phyloP scores from a whole-genome alignment of 2,797 vertebrate species.

The Phaenicophaeus curvirostris region DNA sequence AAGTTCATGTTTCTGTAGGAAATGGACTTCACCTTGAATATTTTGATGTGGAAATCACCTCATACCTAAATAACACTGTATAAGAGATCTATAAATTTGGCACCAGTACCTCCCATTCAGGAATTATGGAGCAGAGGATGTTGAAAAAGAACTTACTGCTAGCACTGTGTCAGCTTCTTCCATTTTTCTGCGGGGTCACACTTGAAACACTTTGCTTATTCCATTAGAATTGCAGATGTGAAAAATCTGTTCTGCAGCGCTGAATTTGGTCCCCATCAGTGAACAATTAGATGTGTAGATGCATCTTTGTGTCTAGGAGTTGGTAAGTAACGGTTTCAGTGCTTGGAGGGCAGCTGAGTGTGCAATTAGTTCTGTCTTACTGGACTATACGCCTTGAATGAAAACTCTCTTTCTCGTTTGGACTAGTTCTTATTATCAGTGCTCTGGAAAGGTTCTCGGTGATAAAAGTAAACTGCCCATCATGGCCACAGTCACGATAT shows the following conservation, averaged over 20 bases:
- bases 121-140: background rate
- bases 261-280: background rate
- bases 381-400: background rate
- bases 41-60: slow-evolving; percentile 31
- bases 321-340: slow-evolving; percentile 1
- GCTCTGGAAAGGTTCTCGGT: background rate
- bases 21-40: background rate
- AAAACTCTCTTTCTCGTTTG: background rate
- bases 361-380: background rate
- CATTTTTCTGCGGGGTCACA: background rate
- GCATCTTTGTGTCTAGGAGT: background rate
- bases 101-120: background rate
- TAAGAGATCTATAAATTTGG: background rate
- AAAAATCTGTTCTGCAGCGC: background rate
- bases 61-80: background rate
- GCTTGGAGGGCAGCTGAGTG: background rate
- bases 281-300: background rate
- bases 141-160: background rate
- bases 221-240: background rate
- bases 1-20: background rate
- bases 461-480: background rate
- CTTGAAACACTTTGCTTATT: slow-evolving; percentile 4
- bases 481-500: background rate
- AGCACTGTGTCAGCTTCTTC: background rate
- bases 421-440: background rate